Base-by-base conservation (phyloP, 2,113 vertebrate genomes). In the Mus musculus region DNA sequence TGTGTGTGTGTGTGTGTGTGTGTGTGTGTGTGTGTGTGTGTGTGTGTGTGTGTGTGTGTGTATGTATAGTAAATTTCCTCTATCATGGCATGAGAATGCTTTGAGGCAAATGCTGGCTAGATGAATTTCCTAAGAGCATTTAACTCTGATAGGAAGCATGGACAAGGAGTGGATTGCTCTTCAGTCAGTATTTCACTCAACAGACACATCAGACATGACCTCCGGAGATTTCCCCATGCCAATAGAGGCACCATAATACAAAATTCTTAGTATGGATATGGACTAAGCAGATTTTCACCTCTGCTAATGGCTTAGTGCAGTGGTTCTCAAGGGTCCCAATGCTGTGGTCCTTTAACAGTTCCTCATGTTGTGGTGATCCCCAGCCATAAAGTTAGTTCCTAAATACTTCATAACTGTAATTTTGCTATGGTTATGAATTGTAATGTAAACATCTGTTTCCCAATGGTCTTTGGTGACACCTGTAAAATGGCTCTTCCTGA, bases 121-220 rank as follows among this genome's bases (percentile, higher is more conserved):
- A 63, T 17, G 13, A 22, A 16, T 49, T 81, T 87, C 30, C 81
- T 10, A 24, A 78, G 49, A 77, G 88, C 16, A 67, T 14, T 11
- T 1, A 80, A 33, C 56, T 42, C 52, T 10, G 24, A 7, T 6
- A 7, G 6, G 3, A 7, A 22, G 7, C 3, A 42, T 0, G 0
- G 16, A 49, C 3, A 26, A 22, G 14, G 42, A 42, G 24, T 7
- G 16, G 7, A 61, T 77, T 52, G 36, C 6, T 39, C 6, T 39
- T 26, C 26, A 26, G 56, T 69, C 75, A 59, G 16, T 17, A 9
- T 30, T 52, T 65, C 54, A 72, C 46, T 39, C 14, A 16, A 87
- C 17, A 73, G 54, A 24, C 16, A 67, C 42, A 26, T 1, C 22
- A 39, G 17, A 2, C 17, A 26, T 3, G 46, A 7, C 39, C 11